These are phyloP conservation scores for Bombus sibiricus DNA, from an alignment of 1,140 invertebrate species.

Conservation along the genomic window DNA sequence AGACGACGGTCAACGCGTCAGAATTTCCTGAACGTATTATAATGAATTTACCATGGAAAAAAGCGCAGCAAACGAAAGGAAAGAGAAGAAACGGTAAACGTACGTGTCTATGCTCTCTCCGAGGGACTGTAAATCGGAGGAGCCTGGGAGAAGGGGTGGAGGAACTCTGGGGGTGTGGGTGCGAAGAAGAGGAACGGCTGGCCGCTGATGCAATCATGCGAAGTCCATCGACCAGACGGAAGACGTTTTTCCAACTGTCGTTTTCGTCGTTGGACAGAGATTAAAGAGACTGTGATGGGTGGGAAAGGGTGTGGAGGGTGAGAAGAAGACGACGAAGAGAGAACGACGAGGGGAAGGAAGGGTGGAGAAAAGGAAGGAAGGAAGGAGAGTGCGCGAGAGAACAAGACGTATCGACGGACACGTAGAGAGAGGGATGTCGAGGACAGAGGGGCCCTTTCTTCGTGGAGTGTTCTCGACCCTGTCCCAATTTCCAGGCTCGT, in stretches of 20 bases:
- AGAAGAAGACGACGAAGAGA: neutral
- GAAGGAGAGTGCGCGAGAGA: neutral
- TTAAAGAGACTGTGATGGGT: slow-evolving; percentile 41
- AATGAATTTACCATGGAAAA: neutral
- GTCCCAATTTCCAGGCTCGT: slow-evolving; percentile 45
- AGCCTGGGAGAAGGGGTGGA: neutral
- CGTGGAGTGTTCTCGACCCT: slow-evolving; percentile 49
- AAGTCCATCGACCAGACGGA: neutral
- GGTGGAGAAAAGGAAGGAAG: neutral
- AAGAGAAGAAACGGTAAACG: neutral
- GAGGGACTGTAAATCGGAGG: neutral
- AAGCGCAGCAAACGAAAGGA: neutral
- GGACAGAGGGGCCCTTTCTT: slow-evolving; percentile 11
- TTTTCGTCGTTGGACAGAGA: neutral
- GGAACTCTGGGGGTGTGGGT: neutral
- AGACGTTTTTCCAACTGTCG: neutral
- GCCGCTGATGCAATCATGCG: neutral
- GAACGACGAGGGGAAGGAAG: neutral
- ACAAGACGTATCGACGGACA: neutral
- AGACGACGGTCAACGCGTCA: neutral
- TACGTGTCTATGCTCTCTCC: neutral
- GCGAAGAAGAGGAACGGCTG: slow-evolving; percentile 7
- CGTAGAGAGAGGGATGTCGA: slow-evolving; percentile 12
- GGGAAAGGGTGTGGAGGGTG: neutral
- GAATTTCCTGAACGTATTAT: neutral